phyloP scores from a whole-genome alignment of 2,113 vertebrate species.

The Equus quagga region DNA sequence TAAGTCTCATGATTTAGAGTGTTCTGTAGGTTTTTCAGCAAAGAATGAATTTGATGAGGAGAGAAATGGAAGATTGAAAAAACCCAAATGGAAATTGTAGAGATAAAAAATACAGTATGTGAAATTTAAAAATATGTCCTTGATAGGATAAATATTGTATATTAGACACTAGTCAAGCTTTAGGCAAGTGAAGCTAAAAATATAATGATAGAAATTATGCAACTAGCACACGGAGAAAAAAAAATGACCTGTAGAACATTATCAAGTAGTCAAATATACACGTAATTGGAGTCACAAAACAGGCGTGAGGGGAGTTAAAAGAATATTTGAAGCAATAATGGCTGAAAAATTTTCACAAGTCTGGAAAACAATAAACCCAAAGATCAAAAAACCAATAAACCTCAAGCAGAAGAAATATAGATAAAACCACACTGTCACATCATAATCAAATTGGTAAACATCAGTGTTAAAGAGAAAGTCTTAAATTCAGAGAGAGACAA shows the following conservation, averaged over 20 bases:
- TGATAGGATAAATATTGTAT: not conserved
- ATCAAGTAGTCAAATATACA: not conserved
- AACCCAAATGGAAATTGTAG: not conserved
- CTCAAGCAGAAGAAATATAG: not conserved
- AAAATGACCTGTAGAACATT: not conserved
- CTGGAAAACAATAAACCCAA: not conserved
- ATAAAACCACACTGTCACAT: not conserved
- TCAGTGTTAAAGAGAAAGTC: not conserved
- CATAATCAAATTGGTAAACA: slow-evolving; percentile 5
- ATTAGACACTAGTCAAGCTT: not conserved
- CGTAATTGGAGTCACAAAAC: not conserved
- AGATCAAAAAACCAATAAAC: not conserved
- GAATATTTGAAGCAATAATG: not conserved
- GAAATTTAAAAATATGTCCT: not conserved
- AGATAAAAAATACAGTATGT: not conserved
- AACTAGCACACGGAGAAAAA: not conserved
- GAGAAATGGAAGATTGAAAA: not conserved
- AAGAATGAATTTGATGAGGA: not conserved
- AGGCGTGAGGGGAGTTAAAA: not conserved
- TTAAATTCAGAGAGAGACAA: slow-evolving; percentile 4
- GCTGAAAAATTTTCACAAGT: not conserved
- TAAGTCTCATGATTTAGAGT: slow-evolving; percentile 8
- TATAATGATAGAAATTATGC: not conserved
- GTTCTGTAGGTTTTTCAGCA: slow-evolving; percentile 20
- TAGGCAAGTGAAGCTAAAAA: not conserved